Base-by-base conservation (phyloP, 2,888 invertebrate species). In the Baronia brevicornis region DNA sequence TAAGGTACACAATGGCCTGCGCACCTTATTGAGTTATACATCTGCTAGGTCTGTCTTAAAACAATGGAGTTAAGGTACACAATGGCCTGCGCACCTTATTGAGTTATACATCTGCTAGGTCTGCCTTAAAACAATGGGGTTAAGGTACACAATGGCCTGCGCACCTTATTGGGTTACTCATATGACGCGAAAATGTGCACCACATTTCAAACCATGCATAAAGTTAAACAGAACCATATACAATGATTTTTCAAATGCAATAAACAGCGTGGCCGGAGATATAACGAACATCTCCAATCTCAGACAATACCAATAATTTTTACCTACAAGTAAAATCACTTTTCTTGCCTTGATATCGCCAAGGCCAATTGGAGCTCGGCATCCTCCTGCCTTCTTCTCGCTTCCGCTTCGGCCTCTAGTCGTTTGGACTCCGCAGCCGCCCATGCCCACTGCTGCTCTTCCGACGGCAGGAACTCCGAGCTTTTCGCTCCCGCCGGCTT, bases 391-490 rank as follows among this genome's bases (percentile, higher is more conserved):
- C 86, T 72, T 26, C 87, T 73, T 42, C 87, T 72, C 29, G 75
- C 85, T 39, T 86, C 86, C 7, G 88, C 80, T 46, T 89, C 88
- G 38, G 86, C 87, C 59, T 91, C 89, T 19, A 88, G 67, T 14
- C 85, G 75, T 35, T 88, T 65, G 46, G 91, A 91, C 60, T 92
- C 91, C 13, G 87, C 82, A 6, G 89, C 89, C 2, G 91, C 92
- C 92, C 91, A 92, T 8, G 88, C 90, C 60, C 91, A 68, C 68
- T 92, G 91, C 60, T 89, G 86, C 51, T 90, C 90, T 60, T 91
- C 91, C 1, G 84, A 78, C 1, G 87, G 73, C 47, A 78, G 31
- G 5, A 48, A 33, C 42, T 64, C 70, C 2, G 51, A 35, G n/a
- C 63, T 60, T 9, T 62, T 52, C 4, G 63, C 42, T 33, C 60